Conservation (phyloP, 1,140 invertebrate genomes). For the Choristoneura fumiferana region DNA sequence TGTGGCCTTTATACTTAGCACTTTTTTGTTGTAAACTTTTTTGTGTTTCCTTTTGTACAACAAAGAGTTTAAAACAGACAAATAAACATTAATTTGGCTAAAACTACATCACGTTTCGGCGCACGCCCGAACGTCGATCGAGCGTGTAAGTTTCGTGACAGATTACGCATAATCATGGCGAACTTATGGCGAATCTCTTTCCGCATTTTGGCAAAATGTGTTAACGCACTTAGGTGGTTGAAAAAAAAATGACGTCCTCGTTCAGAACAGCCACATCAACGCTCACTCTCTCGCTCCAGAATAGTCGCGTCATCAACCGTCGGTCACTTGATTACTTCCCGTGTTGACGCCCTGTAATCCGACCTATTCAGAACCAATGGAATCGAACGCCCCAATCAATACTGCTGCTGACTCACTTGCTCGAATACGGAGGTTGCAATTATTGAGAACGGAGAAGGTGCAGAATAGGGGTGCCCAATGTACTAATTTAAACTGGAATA, state of each 20-base stretch:
- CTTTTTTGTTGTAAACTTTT: too few relatives aligned
- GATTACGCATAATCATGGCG: too few relatives aligned
- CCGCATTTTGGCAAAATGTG: too few relatives aligned
- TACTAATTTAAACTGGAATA: slow-evolving; percentile 3
- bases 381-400: slow-evolving; percentile 17
- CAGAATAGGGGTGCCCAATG: background rate
- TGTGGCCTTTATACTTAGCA: too few relatives aligned
- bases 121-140: too few relatives aligned
- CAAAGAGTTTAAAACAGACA: too few relatives aligned
- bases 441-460: slow-evolving; percentile 1
- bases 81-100: too few relatives aligned
- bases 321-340: slow-evolving; percentile 17
- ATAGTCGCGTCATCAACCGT: slow-evolving; percentile 14
- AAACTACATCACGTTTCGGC: too few relatives aligned
- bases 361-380: slow-evolving; percentile 16
- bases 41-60: too few relatives aligned
- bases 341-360: slow-evolving; percentile 18
- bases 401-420: slow-evolving; percentile 17
- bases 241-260: background rate
- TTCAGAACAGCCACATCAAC: background rate
- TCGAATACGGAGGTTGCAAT: slow-evolving; percentile 13
- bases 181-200: too few relatives aligned
- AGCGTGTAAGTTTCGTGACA: too few relatives aligned
- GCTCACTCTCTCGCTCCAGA: background rate
- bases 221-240: too few relatives aligned